A percentile compares a stretch with the other conserved stretches of the same genome.
Conservation (phyloP, 2,113 vertebrate genomes). For the Myrmecophaga tridactyla region DNA sequence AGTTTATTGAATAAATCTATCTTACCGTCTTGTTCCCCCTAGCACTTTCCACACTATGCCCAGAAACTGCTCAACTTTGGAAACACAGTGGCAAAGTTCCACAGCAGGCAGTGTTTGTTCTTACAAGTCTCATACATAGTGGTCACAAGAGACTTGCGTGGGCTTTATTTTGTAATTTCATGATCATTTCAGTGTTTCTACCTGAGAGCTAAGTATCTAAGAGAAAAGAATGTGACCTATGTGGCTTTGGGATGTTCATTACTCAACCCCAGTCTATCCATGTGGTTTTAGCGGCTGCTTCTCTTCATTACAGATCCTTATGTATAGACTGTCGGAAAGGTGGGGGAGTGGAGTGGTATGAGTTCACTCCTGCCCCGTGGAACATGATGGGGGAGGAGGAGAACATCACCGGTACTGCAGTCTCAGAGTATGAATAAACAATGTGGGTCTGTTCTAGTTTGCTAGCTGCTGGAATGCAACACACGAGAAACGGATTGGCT, state of each 20-base stretch:
- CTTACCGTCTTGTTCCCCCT: neutral
- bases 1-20: neutral
- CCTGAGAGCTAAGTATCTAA: neutral
- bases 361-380: no score
- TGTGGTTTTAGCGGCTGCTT: neutral
- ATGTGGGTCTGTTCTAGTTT: no score
- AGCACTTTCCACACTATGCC: neutral
- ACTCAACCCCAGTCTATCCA: neutral
- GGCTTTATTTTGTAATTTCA: neutral
- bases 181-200: neutral
- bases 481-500: no score
- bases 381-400: no score
- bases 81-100: constrained; percentile 28
- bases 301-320: neutral
- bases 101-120: constrained; percentile 51
- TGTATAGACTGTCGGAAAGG: no score
- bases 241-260: neutral
- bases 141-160: constrained; percentile 8
- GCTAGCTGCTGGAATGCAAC: no score
- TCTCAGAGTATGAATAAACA: no score
- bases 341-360: no score
- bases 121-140: neutral
- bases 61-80: no score
- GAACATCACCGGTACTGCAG: no score
- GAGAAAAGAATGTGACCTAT: neutral